Conservation (phyloP, 2,113 vertebrate species). For the Ursus arctos region DNA sequence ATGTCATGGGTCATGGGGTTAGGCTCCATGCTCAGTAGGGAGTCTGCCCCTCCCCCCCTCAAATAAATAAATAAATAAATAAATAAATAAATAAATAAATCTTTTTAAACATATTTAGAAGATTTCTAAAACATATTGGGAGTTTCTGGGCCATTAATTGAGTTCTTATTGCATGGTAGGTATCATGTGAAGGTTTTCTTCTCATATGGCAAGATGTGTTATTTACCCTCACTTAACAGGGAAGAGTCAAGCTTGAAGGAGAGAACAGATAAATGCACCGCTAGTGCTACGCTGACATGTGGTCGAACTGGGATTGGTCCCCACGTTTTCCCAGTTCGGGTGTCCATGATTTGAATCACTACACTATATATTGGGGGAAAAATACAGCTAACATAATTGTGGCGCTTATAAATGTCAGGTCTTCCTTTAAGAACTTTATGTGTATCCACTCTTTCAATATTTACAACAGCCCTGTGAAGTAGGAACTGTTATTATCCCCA, state of each 20-base stretch:
- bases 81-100: background rate
- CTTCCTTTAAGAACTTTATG: background rate
- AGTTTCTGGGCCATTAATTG: background rate
- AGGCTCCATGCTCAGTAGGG: background rate
- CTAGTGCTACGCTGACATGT: background rate
- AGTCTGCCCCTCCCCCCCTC: background rate
- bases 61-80: background rate
- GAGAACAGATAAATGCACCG: background rate
- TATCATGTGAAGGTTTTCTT: background rate
- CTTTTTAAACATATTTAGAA: background rate
- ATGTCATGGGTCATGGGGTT: background rate
- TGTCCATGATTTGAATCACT: background rate
- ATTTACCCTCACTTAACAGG: background rate
- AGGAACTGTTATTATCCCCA: background rate
- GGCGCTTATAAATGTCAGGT: background rate
- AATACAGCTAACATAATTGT: background rate
- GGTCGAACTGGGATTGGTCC: background rate
- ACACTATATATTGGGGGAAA: background rate
- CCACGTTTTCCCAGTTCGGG: background rate
- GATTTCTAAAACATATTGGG: background rate
- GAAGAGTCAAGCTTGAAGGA: background rate
- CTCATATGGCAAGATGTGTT: background rate
- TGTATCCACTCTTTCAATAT: background rate
- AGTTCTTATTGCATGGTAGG: background rate
- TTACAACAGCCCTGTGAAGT: background rate